A percentile compares a stretch with the other conserved stretches of the same genome.
phyloP scores from a whole-genome alignment of 2,797 vertebrate genomes.

The Margarornis squamiger region DNA sequence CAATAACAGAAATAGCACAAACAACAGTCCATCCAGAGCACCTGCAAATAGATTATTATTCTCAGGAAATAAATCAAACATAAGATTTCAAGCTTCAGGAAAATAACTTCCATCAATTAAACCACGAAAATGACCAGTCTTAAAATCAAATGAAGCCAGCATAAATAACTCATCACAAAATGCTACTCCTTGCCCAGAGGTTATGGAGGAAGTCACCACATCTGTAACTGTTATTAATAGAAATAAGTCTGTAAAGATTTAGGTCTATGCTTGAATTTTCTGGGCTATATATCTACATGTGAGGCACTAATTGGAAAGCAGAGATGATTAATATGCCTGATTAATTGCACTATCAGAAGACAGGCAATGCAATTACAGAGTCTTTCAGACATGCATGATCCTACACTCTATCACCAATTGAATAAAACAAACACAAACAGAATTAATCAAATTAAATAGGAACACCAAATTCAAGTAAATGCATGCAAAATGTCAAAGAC shows the following conservation, averaged over 20 bases:
- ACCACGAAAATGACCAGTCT: not conserved
- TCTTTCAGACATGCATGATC: not conserved
- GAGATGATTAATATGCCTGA: conserved; percentile 31
- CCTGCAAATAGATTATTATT: not conserved
- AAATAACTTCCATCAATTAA: conserved; percentile 11
- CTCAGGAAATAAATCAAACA: conserved; percentile 10
- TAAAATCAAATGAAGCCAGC: not conserved
- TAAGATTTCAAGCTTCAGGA: not conserved
- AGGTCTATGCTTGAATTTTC: not conserved
- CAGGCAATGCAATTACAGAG: conserved; percentile 23
- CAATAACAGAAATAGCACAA: not conserved
- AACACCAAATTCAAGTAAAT: not conserved
- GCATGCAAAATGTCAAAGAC: not conserved
- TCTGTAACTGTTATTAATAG: not conserved
- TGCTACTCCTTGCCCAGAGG: not conserved
- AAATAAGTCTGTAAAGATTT: not conserved
- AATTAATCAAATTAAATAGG: conserved; percentile 32
- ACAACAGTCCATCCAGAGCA: not conserved
- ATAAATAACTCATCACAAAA: not conserved
- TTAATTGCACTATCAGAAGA: conserved; percentile 34
- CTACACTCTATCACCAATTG: not conserved
- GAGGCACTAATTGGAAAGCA: conserved; percentile 17
- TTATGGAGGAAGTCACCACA: not conserved
- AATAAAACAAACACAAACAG: conserved; percentile 23
- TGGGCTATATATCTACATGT: not conserved